A percentile compares a stretch with the other conserved stretches of the same genome.
Evolutionary conservation across 2,888 invertebrate genomes (phyloP).

Genomic region (Caradrina kadenii): DNA sequence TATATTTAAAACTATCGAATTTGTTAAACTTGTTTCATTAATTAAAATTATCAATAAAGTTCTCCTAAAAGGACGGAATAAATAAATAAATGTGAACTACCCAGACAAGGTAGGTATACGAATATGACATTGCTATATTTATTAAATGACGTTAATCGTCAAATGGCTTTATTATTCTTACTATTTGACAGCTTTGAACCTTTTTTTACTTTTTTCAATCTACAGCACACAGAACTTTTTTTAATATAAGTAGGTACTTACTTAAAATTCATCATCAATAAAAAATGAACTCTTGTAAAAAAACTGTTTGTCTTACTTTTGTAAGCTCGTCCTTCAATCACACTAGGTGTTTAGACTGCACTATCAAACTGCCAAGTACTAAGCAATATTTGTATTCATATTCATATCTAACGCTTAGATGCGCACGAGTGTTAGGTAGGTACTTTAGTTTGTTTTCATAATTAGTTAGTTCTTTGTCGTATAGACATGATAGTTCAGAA

Average conservation of each 20-base stretch:
- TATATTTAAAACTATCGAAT: background rate
- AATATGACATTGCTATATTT: too few relatives aligned
- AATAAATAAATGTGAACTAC: background rate
- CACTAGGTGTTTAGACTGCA: conserved; percentile 9
- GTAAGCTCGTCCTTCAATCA: background rate
- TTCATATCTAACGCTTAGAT: conserved; percentile 2
- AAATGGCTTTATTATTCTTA: background rate
- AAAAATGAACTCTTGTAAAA: background rate
- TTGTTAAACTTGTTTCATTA: too few relatives aligned
- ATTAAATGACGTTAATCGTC: too few relatives aligned
- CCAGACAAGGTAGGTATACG: background rate
- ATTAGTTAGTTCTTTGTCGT: background rate
- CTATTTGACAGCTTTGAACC: background rate
- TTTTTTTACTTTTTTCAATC: background rate
- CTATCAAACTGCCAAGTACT: background rate
- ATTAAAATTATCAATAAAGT: background rate
- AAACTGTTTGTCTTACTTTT: conserved; percentile 8
- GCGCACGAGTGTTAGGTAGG: background rate
- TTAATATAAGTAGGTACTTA: background rate
- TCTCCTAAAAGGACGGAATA: background rate
- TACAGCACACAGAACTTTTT: too few relatives aligned
- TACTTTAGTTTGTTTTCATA: conserved; percentile 9
- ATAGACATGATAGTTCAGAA: conserved; percentile 9
- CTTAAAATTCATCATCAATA: background rate
- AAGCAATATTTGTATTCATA: conserved; percentile 23